These are phyloP conservation scores for Halocynthia aurantium DNA, from an alignment of 23 tunicate species.

Conservation along the genomic window DNA sequence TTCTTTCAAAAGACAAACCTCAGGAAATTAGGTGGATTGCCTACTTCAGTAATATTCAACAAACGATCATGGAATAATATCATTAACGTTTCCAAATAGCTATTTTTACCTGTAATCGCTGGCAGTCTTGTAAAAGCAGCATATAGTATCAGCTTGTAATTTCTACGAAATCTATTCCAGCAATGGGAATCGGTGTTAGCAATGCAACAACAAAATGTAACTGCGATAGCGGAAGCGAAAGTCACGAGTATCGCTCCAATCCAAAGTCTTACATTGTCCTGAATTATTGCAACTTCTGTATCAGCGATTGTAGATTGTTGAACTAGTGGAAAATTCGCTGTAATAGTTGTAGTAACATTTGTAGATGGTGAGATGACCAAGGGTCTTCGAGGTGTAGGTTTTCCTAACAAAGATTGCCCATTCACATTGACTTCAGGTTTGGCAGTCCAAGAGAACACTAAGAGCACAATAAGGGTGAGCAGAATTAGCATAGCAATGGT, in stretches of 20 bases:
- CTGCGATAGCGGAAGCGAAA: conserved; percentile 4
- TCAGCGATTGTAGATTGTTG: neutral
- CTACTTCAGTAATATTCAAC: neutral
- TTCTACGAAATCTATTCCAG: conserved; percentile 21
- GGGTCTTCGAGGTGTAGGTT: no score
- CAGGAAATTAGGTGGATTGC: neutral
- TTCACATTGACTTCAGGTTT: no score
- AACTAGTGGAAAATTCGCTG: neutral
- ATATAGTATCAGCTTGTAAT: conserved; percentile 28
- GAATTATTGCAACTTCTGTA: conserved; percentile 1
- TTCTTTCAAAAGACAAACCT: neutral
- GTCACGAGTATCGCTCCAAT: conserved; percentile 8
- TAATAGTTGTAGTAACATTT: neutral
- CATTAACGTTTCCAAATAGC: no score
- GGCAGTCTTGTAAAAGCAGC: conserved; percentile 46
- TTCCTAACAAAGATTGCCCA: no score
- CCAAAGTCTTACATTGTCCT: conserved; percentile 6
- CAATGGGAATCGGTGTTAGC: conserved; percentile 31
- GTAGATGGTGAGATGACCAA: no score
- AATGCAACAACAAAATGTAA: conserved; percentile 34
- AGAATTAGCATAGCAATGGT: no score
- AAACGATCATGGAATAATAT: neutral
- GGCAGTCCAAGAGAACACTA: no score
- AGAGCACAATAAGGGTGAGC: no score
- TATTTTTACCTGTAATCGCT: conserved; percentile 6